phyloP scores from a whole-genome alignment of 2,888 invertebrate species.

The Sinohyriopsis cumingii region DNA sequence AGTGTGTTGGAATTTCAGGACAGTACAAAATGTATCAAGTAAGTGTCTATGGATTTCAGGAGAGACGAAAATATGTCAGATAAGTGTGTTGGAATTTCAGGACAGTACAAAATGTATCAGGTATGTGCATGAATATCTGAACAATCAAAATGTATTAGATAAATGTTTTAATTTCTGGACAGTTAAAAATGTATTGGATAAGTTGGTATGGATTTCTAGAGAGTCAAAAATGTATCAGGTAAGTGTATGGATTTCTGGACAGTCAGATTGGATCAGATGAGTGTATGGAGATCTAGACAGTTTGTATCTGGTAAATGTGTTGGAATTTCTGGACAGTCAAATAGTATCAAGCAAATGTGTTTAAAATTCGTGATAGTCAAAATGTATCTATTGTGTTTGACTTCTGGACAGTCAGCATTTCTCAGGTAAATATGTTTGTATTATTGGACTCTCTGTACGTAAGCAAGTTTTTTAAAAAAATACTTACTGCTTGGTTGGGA shows the following conservation, averaged over 20 bases:
- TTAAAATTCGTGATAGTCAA: slow-evolving; percentile 99
- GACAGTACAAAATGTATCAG: slow-evolving; percentile 97
- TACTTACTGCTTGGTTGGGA: too few relatives aligned
- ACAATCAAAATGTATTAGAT: background rate
- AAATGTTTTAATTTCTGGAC: background rate
- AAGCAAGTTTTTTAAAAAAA: slow-evolving; percentile 63
- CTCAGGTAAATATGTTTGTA: background rate
- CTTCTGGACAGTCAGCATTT: background rate
- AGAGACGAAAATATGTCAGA: background rate
- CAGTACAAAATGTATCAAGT: slow-evolving; percentile 94
- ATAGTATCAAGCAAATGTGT: slow-evolving; percentile 76
- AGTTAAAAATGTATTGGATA: slow-evolving; percentile 78
- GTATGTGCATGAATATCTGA: slow-evolving; percentile 55
- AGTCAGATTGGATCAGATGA: background rate
- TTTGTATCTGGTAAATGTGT: slow-evolving; percentile 64
- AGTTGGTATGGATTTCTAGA: slow-evolving; percentile 3
- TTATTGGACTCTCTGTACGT: slow-evolving; percentile 77
- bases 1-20: slow-evolving; percentile 98
- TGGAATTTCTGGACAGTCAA: background rate
- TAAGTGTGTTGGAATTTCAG: slow-evolving; percentile 95
- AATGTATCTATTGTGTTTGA: slow-evolving; percentile 82
- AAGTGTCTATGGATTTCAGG: slow-evolving; percentile 5
- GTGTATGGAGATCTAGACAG: background rate
- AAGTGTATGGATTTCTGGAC: slow-evolving; percentile 88
- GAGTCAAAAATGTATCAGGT: slow-evolving; percentile 78